phyloP scores from a whole-genome alignment of 2,113 vertebrate species.

The Nothoprocta pentlandii region DNA sequence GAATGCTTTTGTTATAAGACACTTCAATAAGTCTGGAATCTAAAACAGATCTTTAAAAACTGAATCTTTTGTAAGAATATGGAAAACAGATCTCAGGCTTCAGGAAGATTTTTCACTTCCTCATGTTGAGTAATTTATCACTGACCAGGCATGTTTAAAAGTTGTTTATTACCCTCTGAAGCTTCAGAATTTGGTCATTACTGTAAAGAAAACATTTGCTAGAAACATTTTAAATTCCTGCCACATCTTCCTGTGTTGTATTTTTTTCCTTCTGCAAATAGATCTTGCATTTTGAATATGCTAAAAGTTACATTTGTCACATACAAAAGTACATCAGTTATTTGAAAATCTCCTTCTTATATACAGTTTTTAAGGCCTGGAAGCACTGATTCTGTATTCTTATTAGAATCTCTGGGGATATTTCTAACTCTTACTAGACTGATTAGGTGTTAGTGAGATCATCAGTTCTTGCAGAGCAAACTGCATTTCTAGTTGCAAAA shows the following conservation, averaged over 20 bases:
- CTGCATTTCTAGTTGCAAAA: neutral
- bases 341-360: neutral
- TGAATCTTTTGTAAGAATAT: conserved; percentile 25
- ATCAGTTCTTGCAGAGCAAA: neutral
- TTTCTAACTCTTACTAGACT: neutral
- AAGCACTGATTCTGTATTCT: neutral
- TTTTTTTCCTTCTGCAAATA: neutral
- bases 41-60: conserved; percentile 15
- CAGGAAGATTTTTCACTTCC: conserved; percentile 27
- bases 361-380: neutral
- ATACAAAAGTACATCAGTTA: neutral
- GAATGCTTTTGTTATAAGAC: neutral
- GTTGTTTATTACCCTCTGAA: conserved; percentile 5
- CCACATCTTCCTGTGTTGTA: neutral
- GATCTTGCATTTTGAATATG: neutral
- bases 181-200: neutral
- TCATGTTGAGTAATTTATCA: conserved; percentile 41
- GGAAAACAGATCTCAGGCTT: conserved; percentile 42
- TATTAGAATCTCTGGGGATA: neutral
- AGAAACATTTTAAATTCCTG: neutral
- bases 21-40: conserved; percentile 39
- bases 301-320: neutral
- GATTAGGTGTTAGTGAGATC: neutral
- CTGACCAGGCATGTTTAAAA: conserved; percentile 40
- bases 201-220: neutral